Evolutionary conservation across 1,140 invertebrate genomes (phyloP).

Genomic region (Drosophila ohnishii): DNA sequence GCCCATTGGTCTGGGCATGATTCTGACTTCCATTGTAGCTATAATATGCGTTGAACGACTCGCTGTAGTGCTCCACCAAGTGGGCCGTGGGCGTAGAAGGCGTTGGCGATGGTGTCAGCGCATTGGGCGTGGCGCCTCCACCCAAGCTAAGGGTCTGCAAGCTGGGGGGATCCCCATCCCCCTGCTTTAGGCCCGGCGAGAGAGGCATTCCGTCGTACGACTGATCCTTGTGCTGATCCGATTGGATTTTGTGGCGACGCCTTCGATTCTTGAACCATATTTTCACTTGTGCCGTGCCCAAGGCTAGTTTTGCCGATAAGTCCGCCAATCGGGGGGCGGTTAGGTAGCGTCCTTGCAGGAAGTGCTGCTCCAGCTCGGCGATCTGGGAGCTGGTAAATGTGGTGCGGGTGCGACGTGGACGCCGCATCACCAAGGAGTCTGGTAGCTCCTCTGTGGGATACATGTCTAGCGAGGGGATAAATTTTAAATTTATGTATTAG

Average conservation of each 20-base stretch:
- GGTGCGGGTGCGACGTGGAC: slow-evolving; percentile 85
- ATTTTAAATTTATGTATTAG: not conserved
- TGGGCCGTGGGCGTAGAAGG: slow-evolving; percentile 63
- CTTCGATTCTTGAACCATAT: slow-evolving; percentile 88
- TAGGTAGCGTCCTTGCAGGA: slow-evolving; percentile 89
- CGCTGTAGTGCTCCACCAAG: slow-evolving; percentile 65
- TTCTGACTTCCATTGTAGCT: slow-evolving; percentile 60
- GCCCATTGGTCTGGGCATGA: slow-evolving; percentile 39
- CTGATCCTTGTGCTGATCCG: slow-evolving; percentile 73
- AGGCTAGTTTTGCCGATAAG: slow-evolving; percentile 88
- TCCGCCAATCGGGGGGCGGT: slow-evolving; percentile 91
- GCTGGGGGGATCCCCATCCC: slow-evolving; percentile 63
- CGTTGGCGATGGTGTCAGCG: slow-evolving; percentile 70
- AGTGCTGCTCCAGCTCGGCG: slow-evolving; percentile 85
- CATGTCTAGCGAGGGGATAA: not conserved
- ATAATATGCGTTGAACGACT: slow-evolving; percentile 65
- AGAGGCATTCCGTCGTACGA: slow-evolving; percentile 72
- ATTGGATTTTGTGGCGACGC: slow-evolving; percentile 75
- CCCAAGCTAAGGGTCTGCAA: slow-evolving; percentile 60
- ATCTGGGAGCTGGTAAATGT: slow-evolving; percentile 92
- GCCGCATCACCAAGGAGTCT: slow-evolving; percentile 73
- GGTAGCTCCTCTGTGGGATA: slow-evolving; percentile 63
- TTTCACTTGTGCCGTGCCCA: slow-evolving; percentile 94
- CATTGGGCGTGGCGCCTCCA: slow-evolving; percentile 54
- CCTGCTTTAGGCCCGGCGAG: slow-evolving; percentile 54